A percentile compares a stretch with the other conserved stretches of the same genome.
Conservation (phyloP, 1,140 invertebrate species). For the Heliconius congener region DNA sequence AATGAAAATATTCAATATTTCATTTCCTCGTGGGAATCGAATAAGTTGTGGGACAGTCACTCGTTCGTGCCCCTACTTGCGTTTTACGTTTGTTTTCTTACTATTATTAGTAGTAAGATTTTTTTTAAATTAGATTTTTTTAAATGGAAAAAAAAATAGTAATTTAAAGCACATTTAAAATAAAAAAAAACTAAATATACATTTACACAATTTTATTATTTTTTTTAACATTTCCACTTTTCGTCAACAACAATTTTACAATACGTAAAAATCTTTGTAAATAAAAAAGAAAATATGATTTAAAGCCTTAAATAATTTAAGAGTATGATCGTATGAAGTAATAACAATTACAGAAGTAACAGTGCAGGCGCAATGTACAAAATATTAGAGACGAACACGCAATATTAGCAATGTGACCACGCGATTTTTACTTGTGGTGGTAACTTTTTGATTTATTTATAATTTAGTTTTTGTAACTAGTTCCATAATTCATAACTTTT, state of each 20-base stretch:
- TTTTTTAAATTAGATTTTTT: too few species aligned
- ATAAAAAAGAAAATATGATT: background rate
- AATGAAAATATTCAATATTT: too few species aligned
- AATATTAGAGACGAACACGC: conserved; percentile 9
- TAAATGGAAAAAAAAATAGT: too few species aligned
- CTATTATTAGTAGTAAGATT: too few species aligned
- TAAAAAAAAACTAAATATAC: background rate
- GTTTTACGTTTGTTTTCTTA: too few species aligned
- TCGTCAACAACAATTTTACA: conserved; percentile 15
- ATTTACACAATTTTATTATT: background rate
- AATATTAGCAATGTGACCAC: background rate
- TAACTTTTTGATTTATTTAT: too few species aligned
- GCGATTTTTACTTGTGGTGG: background rate
- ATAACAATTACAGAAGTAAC: conserved; percentile 8
- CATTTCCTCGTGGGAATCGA: too few species aligned
- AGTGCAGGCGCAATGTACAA: conserved; percentile 3
- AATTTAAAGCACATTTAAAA: too few species aligned
- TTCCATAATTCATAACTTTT: background rate
- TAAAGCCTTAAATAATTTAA: conserved; percentile 5
- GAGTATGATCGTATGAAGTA: background rate
- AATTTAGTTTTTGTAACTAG: too few species aligned
- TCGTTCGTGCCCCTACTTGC: too few species aligned
- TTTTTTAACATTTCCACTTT: conserved; percentile 8
- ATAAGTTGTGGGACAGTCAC: too few species aligned
- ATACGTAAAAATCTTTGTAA: conserved; percentile 13